Evolutionary conservation across 2,888 invertebrate species (phyloP).

Genomic region (Drosophila mayaguana): DNA sequence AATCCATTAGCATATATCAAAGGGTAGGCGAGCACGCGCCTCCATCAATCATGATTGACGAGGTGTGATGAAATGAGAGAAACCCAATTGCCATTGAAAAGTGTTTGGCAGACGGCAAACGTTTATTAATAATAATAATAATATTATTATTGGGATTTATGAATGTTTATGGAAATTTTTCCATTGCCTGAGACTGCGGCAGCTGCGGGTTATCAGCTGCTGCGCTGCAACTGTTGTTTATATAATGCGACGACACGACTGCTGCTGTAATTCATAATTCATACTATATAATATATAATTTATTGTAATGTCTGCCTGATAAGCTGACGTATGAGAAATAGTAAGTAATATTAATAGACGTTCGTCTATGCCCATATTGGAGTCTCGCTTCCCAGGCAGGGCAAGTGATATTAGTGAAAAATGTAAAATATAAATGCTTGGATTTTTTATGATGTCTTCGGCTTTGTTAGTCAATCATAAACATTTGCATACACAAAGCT

Average conservation of each 20-base stretch:
- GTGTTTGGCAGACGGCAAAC: slow-evolving; percentile 26
- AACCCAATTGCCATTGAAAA: slow-evolving; percentile 49
- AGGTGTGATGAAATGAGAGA: slow-evolving; percentile 33
- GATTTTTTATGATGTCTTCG: slow-evolving; percentile 10
- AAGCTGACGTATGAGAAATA: slow-evolving; percentile 58
- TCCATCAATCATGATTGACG: slow-evolving; percentile 58
- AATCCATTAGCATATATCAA: slow-evolving; percentile 26
- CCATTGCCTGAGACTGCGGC: slow-evolving; percentile 43
- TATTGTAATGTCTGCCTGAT: slow-evolving; percentile 59
- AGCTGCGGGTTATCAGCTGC: slow-evolving; percentile 66
- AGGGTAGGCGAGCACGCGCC: slow-evolving; percentile 3
- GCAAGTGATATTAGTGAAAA: slow-evolving; percentile 23
- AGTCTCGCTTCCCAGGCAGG: slow-evolving; percentile 19
- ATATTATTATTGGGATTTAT: slow-evolving; percentile 41
- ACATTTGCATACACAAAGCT: slow-evolving; percentile 70
- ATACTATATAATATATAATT: slow-evolving; percentile 27
- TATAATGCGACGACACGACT: slow-evolving; percentile 37
- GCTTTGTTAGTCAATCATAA: slow-evolving; percentile 48
- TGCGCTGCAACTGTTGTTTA: slow-evolving; percentile 14
- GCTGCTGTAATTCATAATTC: slow-evolving; percentile 40
- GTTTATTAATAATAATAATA: slow-evolving; percentile 9
- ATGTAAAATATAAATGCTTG: slow-evolving; percentile 12
- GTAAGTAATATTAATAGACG: slow-evolving; percentile 57
- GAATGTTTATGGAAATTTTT: slow-evolving; percentile 49
- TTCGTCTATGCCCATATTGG: slow-evolving; percentile 5